phyloP scores from a whole-genome alignment of 2,888 invertebrate species.

The Ophraella communa region DNA sequence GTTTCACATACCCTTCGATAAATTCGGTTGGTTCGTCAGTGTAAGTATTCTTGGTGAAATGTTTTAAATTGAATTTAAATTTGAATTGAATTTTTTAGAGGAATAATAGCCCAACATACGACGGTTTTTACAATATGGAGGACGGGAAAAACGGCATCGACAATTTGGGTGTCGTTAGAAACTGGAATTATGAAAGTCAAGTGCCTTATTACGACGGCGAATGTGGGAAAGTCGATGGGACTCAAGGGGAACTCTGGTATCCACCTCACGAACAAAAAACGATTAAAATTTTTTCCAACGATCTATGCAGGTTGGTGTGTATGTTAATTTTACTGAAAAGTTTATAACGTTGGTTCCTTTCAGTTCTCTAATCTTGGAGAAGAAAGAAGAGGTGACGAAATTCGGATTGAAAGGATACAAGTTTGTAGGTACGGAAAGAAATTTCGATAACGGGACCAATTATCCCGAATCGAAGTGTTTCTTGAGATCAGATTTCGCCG shows the following conservation, averaged over 20 bases:
- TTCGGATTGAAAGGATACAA: conserved; percentile 63
- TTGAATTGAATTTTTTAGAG: conserved; percentile 65
- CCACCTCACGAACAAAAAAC: conserved; percentile 67
- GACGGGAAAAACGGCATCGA: conserved; percentile 73
- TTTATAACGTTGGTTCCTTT: conserved; percentile 31
- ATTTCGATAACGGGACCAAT: conserved; percentile 75
- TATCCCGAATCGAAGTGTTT: conserved; percentile 72
- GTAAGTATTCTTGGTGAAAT: conserved; percentile 65
- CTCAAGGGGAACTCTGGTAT: conserved; percentile 83
- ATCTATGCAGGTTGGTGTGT: conserved; percentile 73
- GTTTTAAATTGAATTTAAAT: too few relatives aligned
- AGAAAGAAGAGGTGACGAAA: conserved; percentile 53
- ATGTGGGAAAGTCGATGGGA: conserved; percentile 75
- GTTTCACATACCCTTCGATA: conserved; percentile 70
- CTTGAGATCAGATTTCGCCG: conserved; percentile 53
- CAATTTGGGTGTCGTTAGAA: conserved; percentile 71
- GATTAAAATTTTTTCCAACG: conserved; percentile 74
- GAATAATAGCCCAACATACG: conserved; percentile 74
- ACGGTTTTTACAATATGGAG: conserved; percentile 79
- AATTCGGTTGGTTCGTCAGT: conserved; percentile 85
- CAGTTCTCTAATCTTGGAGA: conserved; percentile 58
- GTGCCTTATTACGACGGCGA: conserved; percentile 62
- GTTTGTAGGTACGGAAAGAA: conserved; percentile 67
- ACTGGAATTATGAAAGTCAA: conserved; percentile 72
- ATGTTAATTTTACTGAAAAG: neutral